Evolutionary conservation across 2,797 vertebrate species (phyloP).

Genomic region (Jordanella pulchra): DNA sequence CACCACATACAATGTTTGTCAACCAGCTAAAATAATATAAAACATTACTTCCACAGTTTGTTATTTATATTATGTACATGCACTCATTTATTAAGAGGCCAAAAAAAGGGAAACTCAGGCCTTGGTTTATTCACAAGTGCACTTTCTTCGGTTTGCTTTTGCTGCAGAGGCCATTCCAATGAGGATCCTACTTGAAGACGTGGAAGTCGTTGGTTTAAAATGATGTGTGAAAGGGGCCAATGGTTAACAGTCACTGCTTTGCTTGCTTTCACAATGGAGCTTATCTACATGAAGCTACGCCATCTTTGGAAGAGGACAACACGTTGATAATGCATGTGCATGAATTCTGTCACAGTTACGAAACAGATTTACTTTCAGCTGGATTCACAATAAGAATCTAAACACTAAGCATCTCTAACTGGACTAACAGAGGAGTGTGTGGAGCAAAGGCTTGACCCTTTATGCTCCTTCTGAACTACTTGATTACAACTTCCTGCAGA

Average conservation of each 20-base stretch:
- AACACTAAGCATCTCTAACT: background rate
- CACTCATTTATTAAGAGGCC: conserved; percentile 65
- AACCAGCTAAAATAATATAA: conserved; percentile 82
- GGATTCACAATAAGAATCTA: conserved; percentile 24
- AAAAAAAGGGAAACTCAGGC: conserved; percentile 44
- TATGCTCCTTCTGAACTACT: background rate
- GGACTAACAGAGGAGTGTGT: conserved; percentile 10
- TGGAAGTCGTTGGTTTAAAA: conserved; percentile 16
- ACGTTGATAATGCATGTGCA: conserved; percentile 14
- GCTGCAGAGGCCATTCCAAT: conserved; percentile 58
- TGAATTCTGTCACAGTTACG: background rate
- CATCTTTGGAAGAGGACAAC: conserved; percentile 23
- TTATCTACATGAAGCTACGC: background rate
- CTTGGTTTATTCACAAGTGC: conserved; percentile 55
- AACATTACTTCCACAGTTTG: conserved; percentile 77
- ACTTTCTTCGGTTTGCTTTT: conserved; percentile 39
- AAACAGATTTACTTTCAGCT: conserved; percentile 13
- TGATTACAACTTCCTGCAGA: background rate
- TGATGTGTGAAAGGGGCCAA: conserved; percentile 12
- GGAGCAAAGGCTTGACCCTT: conserved; percentile 5
- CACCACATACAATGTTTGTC: conserved; percentile 74
- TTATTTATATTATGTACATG: conserved; percentile 83
- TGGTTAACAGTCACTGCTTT: conserved; percentile 7
- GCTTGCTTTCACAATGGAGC: conserved; percentile 9
- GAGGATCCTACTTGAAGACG: conserved; percentile 40